Percentiles rank a stretch among this genome's conserved stretches.
phyloP scores from a whole-genome alignment of 1,140 invertebrate genomes.

The Eueides isabella region DNA sequence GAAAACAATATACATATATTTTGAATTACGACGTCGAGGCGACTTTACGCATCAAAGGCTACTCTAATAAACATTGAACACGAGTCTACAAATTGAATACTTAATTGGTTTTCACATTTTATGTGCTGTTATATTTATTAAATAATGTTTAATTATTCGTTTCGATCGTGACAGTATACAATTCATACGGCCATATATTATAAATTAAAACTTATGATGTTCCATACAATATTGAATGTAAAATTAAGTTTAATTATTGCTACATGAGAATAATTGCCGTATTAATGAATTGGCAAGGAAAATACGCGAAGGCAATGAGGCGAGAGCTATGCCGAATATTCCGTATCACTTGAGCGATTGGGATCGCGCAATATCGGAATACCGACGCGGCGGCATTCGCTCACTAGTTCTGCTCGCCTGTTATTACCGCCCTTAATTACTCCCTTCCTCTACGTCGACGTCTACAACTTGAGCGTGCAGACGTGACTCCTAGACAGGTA shows the following conservation, averaged over 20 bases:
- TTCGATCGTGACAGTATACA: not conserved
- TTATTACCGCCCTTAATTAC: conserved; percentile 58
- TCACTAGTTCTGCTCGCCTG: conserved; percentile 42
- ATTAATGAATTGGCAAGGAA: conserved; percentile 27
- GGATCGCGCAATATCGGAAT: conserved; percentile 58
- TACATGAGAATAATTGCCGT: not conserved
- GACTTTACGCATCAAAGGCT: not conserved
- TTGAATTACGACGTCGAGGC: not conserved
- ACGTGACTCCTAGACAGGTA: conserved; percentile 15
- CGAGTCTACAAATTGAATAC: conserved; percentile 17
- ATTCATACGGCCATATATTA: not conserved
- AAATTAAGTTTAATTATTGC: not conserved
- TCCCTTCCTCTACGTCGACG: conserved; percentile 14
- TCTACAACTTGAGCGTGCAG: not conserved
- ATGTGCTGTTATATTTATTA: conserved; percentile 1
- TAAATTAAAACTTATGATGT: not conserved
- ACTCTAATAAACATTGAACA: conserved; percentile 11
- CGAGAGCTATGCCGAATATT: conserved; percentile 52
- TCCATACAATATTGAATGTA: not conserved
- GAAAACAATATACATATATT: no score
- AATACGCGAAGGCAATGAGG: conserved; percentile 29
- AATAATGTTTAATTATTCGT: conserved; percentile 3
- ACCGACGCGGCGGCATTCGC: conserved; percentile 48
- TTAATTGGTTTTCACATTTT: conserved; percentile 14
- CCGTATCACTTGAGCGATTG: conserved; percentile 53